phyloP scores from a whole-genome alignment of 2,888 invertebrate genomes.

The Leptogaster cylindrica region DNA sequence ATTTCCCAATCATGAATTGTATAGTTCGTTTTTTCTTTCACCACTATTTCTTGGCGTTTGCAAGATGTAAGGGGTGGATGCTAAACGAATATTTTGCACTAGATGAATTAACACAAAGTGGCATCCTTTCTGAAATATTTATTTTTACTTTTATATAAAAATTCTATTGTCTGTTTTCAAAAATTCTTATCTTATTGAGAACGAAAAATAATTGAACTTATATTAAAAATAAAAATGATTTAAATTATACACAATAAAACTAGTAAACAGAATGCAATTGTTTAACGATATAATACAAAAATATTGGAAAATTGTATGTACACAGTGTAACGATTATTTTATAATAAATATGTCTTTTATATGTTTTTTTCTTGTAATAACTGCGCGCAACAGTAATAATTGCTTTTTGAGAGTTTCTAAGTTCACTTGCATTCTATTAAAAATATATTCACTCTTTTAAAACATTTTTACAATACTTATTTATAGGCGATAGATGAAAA shows the following conservation, averaged over 20 bases:
- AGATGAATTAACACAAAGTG: too few species aligned
- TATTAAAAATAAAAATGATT: conserved; percentile 4
- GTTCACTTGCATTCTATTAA: conserved; percentile 10
- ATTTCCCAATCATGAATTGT: too few species aligned
- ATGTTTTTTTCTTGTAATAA: conserved; percentile 16
- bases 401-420: not conserved
- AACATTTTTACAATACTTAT: conserved; percentile 31
- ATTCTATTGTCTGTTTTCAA: conserved; percentile 33
- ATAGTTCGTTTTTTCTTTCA: too few species aligned
- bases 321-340: conserved; percentile 16
- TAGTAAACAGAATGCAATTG: conserved; percentile 10
- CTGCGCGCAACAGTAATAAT: conserved; percentile 15
- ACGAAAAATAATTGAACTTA: conserved; percentile 2
- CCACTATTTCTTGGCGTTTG: too few species aligned
- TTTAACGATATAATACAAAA: conserved; percentile 19
- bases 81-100: too few species aligned
- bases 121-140: too few species aligned
- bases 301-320: conserved; percentile 14
- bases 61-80: too few species aligned
- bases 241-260: conserved; percentile 19
- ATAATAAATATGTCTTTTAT: conserved; percentile 44
- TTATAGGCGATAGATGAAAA: conserved; percentile 20
- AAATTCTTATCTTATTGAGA: not conserved
- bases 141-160: conserved; percentile 18
- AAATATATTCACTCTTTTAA: conserved; percentile 31